Evolutionary conservation across 2,888 invertebrate genomes (phyloP), one percentile per base, ranked within the genome.

Genomic region (Dryomyza anilis): DNA sequence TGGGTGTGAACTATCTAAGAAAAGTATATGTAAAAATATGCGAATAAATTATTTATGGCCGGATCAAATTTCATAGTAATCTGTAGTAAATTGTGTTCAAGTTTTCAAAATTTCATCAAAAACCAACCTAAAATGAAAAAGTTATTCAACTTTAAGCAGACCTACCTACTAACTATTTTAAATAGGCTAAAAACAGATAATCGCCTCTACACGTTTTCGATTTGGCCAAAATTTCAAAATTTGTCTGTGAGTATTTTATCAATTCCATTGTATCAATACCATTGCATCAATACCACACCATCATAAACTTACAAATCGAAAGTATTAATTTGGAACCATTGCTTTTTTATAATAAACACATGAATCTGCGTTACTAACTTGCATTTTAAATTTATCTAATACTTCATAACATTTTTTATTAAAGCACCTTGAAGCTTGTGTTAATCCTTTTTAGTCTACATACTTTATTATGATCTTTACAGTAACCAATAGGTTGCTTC

Each of bases 101-200:
- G 70, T 71, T 58, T 67, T 65, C 45, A 71, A 65, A 33, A 52
- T n/a, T 8, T 63, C 67, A 23, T 63, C 46, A 7, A 58, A 36
- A 50, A 55, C 45, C 70, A 71, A 71, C 10, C 67, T 69, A 30
- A 71, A 73, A 29, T 60, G 58, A 27, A 43, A 29, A 12, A 72
- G 50, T 23, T 70, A 52, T 58, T 65, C 56, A 3, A 63, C 46
- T 27, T 66, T 63, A 53, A 71, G 69, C 29, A n/a, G n/a, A n/a
- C n/a, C n/a, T n/a, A n/a, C n/a, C n/a, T n/a, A n/a, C n/a, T n/a
- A n/a, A n/a, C n/a, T n/a, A n/a, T n/a, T n/a, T n/a, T n/a, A 6
- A 14, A 36, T 36, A 14, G 36, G n/a, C 36, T 14, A 36, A 6
- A 12, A 16, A 45, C 14, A 8, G 8, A 3, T 45, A 19, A 45